phyloP scores from a whole-genome alignment of 2,113 vertebrate genomes.

The Anolis sagrei region DNA sequence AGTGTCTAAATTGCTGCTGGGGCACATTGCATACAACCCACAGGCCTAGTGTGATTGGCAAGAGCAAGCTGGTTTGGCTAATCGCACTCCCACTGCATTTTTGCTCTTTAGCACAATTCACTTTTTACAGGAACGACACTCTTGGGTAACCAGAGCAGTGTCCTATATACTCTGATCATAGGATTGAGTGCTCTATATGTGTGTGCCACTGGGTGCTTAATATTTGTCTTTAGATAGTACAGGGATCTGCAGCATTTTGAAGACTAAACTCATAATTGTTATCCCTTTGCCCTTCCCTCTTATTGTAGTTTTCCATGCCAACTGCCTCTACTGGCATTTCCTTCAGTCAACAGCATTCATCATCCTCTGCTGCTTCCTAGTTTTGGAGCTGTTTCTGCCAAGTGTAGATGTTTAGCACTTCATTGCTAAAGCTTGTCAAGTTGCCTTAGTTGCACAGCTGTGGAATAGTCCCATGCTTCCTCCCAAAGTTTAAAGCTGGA shows the following conservation, averaged over 20 bases:
- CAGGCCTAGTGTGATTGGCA: background rate
- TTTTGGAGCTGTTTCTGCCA: background rate
- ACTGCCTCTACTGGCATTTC: background rate
- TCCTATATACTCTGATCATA: background rate
- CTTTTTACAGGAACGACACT: background rate
- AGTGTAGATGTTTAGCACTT: background rate
- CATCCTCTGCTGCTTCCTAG: background rate
- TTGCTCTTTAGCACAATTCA: background rate
- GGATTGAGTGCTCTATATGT: background rate
- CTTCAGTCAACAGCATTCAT: background rate
- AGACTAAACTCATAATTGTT: background rate
- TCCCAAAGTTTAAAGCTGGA: background rate
- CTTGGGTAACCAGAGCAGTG: background rate
- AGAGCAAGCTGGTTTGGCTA: background rate
- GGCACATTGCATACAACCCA: background rate
- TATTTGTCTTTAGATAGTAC: conserved; percentile 15
- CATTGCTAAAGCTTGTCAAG: background rate
- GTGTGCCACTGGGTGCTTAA: background rate
- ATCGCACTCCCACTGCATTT: conserved; percentile 1
- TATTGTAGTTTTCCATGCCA: background rate
- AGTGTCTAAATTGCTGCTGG: background rate
- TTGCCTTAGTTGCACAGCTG: background rate
- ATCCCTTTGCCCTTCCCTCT: background rate
- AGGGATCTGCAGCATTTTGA: background rate
- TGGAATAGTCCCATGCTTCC: background rate